Base-by-base conservation (phyloP, 2,888 invertebrate genomes). In the Agrotis exclamationis region DNA sequence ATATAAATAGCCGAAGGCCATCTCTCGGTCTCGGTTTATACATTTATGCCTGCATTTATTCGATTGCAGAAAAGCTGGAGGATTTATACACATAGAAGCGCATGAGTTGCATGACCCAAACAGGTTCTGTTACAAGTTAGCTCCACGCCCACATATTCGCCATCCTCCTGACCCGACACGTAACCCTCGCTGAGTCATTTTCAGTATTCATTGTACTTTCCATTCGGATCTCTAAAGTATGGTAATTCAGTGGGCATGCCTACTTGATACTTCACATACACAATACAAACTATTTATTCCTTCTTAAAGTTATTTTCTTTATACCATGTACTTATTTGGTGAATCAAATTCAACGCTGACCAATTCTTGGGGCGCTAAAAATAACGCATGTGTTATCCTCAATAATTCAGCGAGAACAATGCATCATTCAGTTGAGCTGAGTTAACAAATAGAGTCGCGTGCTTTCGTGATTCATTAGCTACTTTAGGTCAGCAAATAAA, bases 101-200 rank as follows among this genome's bases (percentile, higher is more conserved):
- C 91, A 92, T 90, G 91, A 92, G 94, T 93, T 95, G 93, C 91
- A 93, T 93, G 93, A 94, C 94, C 93, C 90, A 93, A 95, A 95
- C 95, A 93, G 95, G 95, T 95, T 96, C 90, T 89, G 87, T 86
- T 90, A 87, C 91, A 90, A 91, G 92, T 90, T 86, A 80, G 85
- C 86, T 88, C 78, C 83, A 84, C 88, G 90, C 95, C 95, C 91
- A 95, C 95, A 90, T 92, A 86, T 83, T 87, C 87, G 86, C 89
- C 87, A 90, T 91, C 92, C 86, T 91, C 88, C 89, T 93, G 93
- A 92, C 92, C 92, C 89, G 85, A 88, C 90, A 88, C 87, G 85
- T 90, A 90, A 90, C 88, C 88, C 88, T 87, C 84, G 86, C 85
- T 93, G 92, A 94, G 87, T 93, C 91, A 93, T 90, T 88, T 80